phyloP scores from a whole-genome alignment of 1,140 invertebrate genomes.

The Drosophila chauvacae region DNA sequence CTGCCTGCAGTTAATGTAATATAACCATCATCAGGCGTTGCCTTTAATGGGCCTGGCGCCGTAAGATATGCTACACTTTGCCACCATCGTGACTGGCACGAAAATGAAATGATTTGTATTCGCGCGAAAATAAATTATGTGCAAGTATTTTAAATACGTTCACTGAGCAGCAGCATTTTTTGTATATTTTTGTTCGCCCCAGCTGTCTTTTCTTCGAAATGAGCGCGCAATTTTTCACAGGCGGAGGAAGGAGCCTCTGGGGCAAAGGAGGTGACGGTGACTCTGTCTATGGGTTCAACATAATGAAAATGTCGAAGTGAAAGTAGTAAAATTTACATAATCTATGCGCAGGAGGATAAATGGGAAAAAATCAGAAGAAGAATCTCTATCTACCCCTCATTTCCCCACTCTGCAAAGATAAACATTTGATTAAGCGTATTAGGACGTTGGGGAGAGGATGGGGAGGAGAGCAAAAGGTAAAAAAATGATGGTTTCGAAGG shows the following conservation, averaged over 20 bases:
- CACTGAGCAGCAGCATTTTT: conserved; percentile 50
- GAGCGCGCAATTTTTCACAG: conserved; percentile 70
- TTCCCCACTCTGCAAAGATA: conserved; percentile 55
- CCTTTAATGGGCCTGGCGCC: conserved; percentile 65
- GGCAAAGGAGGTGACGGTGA: conserved; percentile 24
- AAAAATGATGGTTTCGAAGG: conserved; percentile 11
- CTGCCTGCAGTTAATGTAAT: conserved; percentile 75
- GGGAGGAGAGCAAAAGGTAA: conserved; percentile 6
- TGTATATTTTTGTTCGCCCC: conserved; percentile 10
- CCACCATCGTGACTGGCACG: conserved; percentile 71
- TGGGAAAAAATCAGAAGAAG: conserved; percentile 74
- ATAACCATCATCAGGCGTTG: conserved; percentile 72
- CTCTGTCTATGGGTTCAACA: conserved; percentile 48
- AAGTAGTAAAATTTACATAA: conserved; percentile 83
- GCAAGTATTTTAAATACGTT: conserved; percentile 82
- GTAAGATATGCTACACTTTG: conserved; percentile 72
- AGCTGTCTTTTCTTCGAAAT: conserved; percentile 44
- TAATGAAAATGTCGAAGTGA: conserved; percentile 83
- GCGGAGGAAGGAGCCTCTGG: conserved; percentile 6
- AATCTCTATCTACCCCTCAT: conserved; percentile 39
- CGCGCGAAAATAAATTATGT: conserved; percentile 82
- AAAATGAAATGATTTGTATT: conserved; percentile 83
- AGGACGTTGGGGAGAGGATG: conserved; percentile 27
- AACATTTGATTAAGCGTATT: conserved; percentile 81
- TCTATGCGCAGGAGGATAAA: conserved; percentile 82